Percentiles rank a stretch among this genome's conserved stretches.
Evolutionary conservation across 2,888 invertebrate species (phyloP).

Genomic region (Ophion ventricosus): DNA sequence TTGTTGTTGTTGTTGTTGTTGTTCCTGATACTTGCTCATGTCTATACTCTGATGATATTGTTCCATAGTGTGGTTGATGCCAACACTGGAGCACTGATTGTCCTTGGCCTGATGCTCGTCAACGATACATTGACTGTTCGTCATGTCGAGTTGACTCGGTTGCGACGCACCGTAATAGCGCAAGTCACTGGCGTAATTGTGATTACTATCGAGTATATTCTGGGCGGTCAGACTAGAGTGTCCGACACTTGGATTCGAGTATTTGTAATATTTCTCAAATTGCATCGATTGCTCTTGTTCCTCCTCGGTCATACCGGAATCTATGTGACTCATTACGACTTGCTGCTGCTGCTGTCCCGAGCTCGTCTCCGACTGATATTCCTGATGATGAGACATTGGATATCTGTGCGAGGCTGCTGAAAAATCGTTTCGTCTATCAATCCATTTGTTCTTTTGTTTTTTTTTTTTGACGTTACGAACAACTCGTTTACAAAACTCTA

Average conservation of each 20-base stretch:
- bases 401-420: conserved; percentile 80
- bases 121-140: conserved; percentile 80
- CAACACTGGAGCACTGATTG: conserved; percentile 75
- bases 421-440: conserved; percentile 22
- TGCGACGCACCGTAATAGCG: conserved; percentile 80
- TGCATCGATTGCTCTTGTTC: conserved; percentile 80
- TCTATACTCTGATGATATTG: conserved; percentile 81
- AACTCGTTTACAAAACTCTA: too few relatives aligned
- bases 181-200: conserved; percentile 84
- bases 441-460: background rate
- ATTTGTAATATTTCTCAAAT: conserved; percentile 81
- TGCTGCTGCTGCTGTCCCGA: conserved; percentile 74
- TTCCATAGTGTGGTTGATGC: conserved; percentile 78
- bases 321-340: conserved; percentile 77
- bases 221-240: conserved; percentile 79
- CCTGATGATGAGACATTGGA: conserved; percentile 80
- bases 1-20: conserved; percentile 71
- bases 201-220: conserved; percentile 84
- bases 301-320: conserved; percentile 75
- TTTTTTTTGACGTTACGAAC: background rate
- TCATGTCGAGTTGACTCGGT: conserved; percentile 78
- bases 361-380: conserved; percentile 76
- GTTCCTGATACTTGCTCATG: conserved; percentile 79
- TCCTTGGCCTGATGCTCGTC: conserved; percentile 80
- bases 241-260: conserved; percentile 72